A percentile compares a stretch with the other conserved stretches of the same genome.
Evolutionary conservation across 2,797 vertebrate genomes (phyloP).

Genomic region (Pygocentrus nattereri): DNA sequence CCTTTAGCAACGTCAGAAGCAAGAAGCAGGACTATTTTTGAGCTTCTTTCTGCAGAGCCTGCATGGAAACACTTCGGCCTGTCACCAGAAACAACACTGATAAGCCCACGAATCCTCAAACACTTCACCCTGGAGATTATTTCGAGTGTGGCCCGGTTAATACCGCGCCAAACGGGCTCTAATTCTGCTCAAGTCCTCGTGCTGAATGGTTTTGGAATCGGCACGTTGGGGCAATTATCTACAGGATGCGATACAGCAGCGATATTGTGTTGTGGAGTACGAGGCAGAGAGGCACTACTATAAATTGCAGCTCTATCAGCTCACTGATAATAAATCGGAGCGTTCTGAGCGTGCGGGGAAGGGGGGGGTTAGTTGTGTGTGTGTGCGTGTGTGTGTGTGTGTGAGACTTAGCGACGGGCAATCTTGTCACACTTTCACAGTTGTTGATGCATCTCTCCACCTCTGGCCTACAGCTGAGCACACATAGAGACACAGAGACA

Average conservation of each 20-base stretch:
- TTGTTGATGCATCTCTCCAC: conserved; percentile 46
- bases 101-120: background rate
- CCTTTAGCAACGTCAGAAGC: background rate
- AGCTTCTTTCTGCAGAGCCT: background rate
- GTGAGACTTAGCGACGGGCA: conserved; percentile 11
- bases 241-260: background rate
- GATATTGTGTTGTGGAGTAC: background rate
- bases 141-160: background rate
- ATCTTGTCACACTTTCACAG: conserved; percentile 53
- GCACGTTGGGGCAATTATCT: background rate
- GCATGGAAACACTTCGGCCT: background rate
- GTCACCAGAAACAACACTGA: background rate
- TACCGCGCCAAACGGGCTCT: background rate
- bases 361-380: background rate
- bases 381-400: conserved; percentile 6
- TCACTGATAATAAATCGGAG: conserved; percentile 6
- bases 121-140: background rate
- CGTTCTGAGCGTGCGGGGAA: background rate
- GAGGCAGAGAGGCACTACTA: background rate
- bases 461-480: conserved; percentile 58
- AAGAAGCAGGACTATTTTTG: background rate
- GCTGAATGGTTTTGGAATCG: background rate
- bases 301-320: conserved; percentile 10
- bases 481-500: conserved; percentile 46
- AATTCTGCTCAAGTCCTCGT: background rate